Evolutionary conservation across 2,888 invertebrate genomes (phyloP), one percentile per base, ranked within the genome.

Genomic region (Troilus luridus): DNA sequence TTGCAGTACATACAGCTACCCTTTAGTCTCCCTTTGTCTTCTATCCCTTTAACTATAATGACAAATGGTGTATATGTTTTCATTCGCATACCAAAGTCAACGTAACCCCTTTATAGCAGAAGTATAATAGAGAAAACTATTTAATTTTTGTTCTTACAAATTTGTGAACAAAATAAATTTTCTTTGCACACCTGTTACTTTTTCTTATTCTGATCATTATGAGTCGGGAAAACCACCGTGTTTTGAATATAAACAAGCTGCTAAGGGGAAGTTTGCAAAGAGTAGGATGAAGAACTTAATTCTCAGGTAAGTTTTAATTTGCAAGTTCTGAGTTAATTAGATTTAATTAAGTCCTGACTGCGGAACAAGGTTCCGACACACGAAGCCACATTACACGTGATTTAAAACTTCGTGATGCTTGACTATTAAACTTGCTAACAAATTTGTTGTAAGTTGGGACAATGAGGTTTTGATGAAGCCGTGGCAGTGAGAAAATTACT

Each of bases 291-390:
- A 77, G 27, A 1, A 27, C 72, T 77, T 77, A 77, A 77, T 77
- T 77, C 72, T 77, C 72, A 14, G 72, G 17, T 77, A 77, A 77
- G 72, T 77, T 77, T 77, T 77, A 77, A 77, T 77, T 41, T 72
- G 27, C 72, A 41, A 72, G 72, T 72, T 77, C 72, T 17, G 27
- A 41, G 72, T 27, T 77, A 77, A 77, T 77, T 77, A 77, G 72
- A 77, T 77, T 77, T 77, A 77, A 77, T 77, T 77, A 77, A 77
- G 27, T 77, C 27, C 41, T 77, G 41, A 77, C 27, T 41, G 72
- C 27, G 41, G 72, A 77, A 24, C 27, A 24, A 41, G 72, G 72
- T 77, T 27, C 72, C 72, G 72, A 77, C 72, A 77, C 72, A 77
- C 72, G 72, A 77, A 77, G 27, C 72, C 41, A 77, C 41, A 17